phyloP scores from a whole-genome alignment of 2,888 invertebrate species.

The Sicus ferrugineus region DNA sequence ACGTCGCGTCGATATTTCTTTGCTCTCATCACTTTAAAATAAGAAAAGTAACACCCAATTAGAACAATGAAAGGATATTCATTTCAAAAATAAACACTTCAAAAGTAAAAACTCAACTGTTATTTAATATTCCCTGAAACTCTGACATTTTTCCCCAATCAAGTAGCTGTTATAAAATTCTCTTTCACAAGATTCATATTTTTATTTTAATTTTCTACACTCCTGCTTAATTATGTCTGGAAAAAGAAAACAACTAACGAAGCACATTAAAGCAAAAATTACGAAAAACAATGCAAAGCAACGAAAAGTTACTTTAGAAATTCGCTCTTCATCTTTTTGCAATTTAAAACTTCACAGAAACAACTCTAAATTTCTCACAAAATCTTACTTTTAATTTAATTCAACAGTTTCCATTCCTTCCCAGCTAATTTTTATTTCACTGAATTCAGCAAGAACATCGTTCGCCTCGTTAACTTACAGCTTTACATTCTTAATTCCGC shows the following conservation, averaged over 20 bases:
- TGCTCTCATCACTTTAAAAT: no score
- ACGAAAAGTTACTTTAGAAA: no score
- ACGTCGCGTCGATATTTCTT: no score
- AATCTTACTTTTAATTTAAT: no score
- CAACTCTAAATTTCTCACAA: no score
- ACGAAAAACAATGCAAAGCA: no score
- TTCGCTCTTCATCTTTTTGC: no score
- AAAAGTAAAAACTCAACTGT: background rate
- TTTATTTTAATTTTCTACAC: background rate
- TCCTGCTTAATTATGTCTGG: background rate
- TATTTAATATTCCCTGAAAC: background rate
- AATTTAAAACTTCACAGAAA: no score
- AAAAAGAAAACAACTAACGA: background rate
- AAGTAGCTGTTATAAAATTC: no score
- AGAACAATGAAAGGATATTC: background rate
- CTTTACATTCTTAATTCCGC: background rate
- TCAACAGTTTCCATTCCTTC: background rate
- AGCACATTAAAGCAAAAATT: no score
- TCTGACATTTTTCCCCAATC: background rate
- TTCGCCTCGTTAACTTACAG: background rate
- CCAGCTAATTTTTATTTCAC: background rate
- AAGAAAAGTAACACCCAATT: background rate
- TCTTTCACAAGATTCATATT: background rate
- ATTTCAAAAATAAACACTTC: background rate
- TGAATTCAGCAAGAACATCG: no score